Evolutionary conservation across 1,140 invertebrate genomes (phyloP).

Genomic region (Nomia melanderi): DNA sequence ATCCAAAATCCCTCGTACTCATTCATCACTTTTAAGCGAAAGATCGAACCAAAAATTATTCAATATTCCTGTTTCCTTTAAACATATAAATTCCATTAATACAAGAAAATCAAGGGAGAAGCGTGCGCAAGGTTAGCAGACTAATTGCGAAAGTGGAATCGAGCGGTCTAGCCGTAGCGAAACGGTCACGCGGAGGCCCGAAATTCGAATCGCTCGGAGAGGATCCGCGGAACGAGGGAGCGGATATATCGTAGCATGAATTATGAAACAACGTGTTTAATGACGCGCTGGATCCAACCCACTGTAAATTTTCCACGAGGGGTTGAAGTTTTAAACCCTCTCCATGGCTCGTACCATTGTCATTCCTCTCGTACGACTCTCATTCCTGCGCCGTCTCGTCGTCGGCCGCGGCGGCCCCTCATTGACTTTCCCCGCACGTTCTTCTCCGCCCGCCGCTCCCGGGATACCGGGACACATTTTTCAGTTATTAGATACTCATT

Average conservation of each 20-base stretch:
- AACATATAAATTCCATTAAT: too few relatives aligned
- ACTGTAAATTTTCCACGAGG: constrained; percentile 73
- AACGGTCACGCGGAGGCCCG: background rate
- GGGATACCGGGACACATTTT: constrained; percentile 66
- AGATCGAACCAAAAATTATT: too few relatives aligned
- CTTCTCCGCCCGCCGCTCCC: constrained; percentile 11
- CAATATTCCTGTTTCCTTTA: too few relatives aligned
- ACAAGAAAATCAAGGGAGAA: too few relatives aligned
- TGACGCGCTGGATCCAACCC: constrained; percentile 77
- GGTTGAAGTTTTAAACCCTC: constrained; percentile 73
- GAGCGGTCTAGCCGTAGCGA: background rate
- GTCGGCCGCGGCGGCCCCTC: constrained; percentile 40
- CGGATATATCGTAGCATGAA: constrained; percentile 69
- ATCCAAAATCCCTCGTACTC: too few relatives aligned
- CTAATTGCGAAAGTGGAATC: too few relatives aligned
- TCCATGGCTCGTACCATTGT: constrained; percentile 68
- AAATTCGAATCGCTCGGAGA: background rate
- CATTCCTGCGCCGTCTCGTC: constrained; percentile 56
- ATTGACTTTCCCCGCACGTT: constrained; percentile 63
- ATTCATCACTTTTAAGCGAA: too few relatives aligned
- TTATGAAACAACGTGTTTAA: constrained; percentile 81
- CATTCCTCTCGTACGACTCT: constrained; percentile 66
- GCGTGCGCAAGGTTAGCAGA: too few relatives aligned
- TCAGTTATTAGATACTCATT: constrained; percentile 72
- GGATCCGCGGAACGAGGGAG: constrained; percentile 18